Base-by-base conservation (phyloP, 35 echinoderm and acorn worm species). In the Apostichopus parvimensis region DNA sequence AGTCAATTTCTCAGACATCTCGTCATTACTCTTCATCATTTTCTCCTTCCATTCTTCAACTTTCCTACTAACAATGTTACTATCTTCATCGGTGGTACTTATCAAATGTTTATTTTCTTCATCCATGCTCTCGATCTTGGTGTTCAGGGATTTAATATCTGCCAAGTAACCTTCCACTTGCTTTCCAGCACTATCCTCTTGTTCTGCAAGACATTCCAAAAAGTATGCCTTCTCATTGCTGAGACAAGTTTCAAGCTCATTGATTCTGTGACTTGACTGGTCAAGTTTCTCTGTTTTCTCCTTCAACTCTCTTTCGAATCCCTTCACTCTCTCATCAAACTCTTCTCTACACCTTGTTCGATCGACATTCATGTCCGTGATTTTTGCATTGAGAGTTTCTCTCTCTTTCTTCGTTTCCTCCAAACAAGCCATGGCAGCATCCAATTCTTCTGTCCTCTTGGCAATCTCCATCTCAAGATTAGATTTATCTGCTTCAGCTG, bases 141-240 rank as follows among this genome's bases (percentile, higher is more conserved):
- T 83, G 0, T 90, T 93, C 60, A 82, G 24, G 25, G 77, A n/a
- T 77, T 91, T 56, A 13, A 91, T 68, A 25, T 91, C 89, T 53
- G 77, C 53, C 59, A 22, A 8, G 13, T 78, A 79, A 23, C 76
- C 73, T 79, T 78, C 89, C n/a, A 79, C 6, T 59, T 91, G 86
- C 89, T 82, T 93, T 72, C n/a, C 78, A 72, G 91, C 73, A 77
- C 45, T 73, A 28, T 95, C 94, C 54, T 95, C 94, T 60, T 92
- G 91, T 24, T 95, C 94, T 80, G 94, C 91, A 8, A 95, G 60
- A 59, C 91, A 21, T 55, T 95, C 94, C 24, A 95, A 73, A 17
- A 95, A 76, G 60, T 60, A 90, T 22, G 82, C 26, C 65, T 95
- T 93, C 58, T 95, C 94, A 82, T 89, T 73, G 9, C 86, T 54